Conservation (phyloP, 2,113 vertebrate genomes). For the Sturnus vulgaris region DNA sequence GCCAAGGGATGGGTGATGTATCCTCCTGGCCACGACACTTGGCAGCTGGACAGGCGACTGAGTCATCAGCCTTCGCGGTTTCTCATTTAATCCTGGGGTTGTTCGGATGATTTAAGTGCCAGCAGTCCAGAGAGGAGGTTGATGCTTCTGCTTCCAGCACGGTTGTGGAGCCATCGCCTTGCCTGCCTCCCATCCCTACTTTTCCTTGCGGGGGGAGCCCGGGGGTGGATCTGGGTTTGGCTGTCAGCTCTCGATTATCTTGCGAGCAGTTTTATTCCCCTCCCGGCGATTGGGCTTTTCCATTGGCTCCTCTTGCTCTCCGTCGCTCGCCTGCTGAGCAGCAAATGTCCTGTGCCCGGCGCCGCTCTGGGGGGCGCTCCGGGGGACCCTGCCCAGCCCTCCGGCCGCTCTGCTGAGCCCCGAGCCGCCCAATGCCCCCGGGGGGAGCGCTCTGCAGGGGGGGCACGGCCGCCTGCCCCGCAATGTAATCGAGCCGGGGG, state of each 20-base stretch:
- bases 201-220: not conserved
- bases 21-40: not conserved
- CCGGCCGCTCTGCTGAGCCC: not conserved
- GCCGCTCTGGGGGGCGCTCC: not conserved
- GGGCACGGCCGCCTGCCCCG: constrained; percentile 45
- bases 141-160: not conserved
- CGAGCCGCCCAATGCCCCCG: not conserved
- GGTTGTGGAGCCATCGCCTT: not conserved
- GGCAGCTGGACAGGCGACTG: constrained; percentile 37
- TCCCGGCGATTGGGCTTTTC: not conserved
- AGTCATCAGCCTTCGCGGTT: constrained; percentile 18
- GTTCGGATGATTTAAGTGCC: not conserved
- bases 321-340: not conserved
- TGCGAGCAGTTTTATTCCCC: constrained; percentile 14
- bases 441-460: constrained; percentile 16
- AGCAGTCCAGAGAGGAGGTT: not conserved
- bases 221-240: not conserved
- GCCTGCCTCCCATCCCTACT: not conserved
- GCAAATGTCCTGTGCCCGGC: constrained; percentile 13
- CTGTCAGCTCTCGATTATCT: not conserved
- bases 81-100: constrained; percentile 10
- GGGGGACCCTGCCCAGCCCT: not conserved
- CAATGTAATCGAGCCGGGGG: constrained; percentile 20
- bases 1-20: not conserved
- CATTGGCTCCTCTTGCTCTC: constrained; percentile 37